Conservation (phyloP, 2,888 invertebrate species). For the Acholoe squamosa region DNA sequence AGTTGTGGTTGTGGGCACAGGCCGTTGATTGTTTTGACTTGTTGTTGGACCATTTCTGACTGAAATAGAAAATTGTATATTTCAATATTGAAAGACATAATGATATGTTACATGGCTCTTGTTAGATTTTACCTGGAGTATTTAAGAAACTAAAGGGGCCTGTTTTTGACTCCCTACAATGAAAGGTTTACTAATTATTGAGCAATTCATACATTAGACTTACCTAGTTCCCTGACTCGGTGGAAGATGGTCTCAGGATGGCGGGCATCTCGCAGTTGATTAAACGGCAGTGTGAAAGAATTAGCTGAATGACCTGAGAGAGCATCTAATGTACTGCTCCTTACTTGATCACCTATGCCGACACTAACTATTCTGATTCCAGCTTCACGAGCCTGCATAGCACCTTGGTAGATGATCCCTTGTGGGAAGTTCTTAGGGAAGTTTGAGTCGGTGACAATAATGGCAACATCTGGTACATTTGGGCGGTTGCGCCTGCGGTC, state of each 20-base stretch:
- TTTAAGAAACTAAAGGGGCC: no score
- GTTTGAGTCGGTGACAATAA: conserved; percentile 49
- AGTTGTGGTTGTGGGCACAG: not conserved
- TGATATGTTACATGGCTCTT: no score
- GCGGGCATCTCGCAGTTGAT: not conserved
- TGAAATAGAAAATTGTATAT: not conserved
- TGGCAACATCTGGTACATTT: conserved; percentile 34
- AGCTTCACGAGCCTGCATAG: conserved; percentile 5
- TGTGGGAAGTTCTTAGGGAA: conserved; percentile 53
- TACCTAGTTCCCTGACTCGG: conserved; percentile 12
- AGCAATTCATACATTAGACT: not conserved
- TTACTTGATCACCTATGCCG: not conserved
- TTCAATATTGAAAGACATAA: not conserved
- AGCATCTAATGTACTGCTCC: not conserved
- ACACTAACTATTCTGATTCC: conserved; percentile 16
- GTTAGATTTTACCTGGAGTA: no score
- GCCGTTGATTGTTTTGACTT: not conserved
- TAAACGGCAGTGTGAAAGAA: not conserved
- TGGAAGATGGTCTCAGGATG: not conserved
- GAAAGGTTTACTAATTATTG: not conserved
- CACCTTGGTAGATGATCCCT: conserved; percentile 40
- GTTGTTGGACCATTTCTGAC: not conserved
- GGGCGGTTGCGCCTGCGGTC: not conserved
- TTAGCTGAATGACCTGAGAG: not conserved
- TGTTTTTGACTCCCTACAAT: no score